Evolutionary conservation across 2,888 invertebrate species (phyloP), one percentile per base, ranked within the genome.

Genomic region (Caenorhabditis sp.): DNA sequence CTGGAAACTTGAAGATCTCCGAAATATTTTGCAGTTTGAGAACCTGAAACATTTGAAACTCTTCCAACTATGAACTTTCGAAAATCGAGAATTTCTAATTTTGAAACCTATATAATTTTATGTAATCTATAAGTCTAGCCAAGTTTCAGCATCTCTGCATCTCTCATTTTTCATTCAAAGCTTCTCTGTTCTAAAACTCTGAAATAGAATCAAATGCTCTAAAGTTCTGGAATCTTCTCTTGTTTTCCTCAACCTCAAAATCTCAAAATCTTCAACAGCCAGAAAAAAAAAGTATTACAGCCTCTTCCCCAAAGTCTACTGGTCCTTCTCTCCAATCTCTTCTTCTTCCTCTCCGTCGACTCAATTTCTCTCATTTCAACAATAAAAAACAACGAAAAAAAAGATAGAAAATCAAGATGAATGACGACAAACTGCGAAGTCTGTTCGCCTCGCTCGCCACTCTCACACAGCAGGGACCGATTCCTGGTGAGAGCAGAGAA

Each of bases 381-480:
- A 47, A 54, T 16, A 44, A 49, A 49, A 19, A 49, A 49, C 49
- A 54, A 51, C 51, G 31, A 31, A 54, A 22, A 24, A 24, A 58
- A 61, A n/a, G n/a, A n/a, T n/a, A n/a, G n/a, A n/a, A 41, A 41
- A 61, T 2, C 38, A 63, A 63, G 44, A 88, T 88, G 88, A 77
- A 86, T 38, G 88, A 86, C 41, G 85, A 86, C 28, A 85, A 86
- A 56, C 70, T 88, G 16, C 80, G 88, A 56, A 84, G 77, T 59
- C 69, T 88, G 31, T 88, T 88, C 61, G 73, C 86, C 12, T 88
- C 88, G 1, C 80, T 88, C 24, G 84, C 86, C 10, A 85, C 82
- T n/a, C 70, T 88, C 47, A 83, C 85, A 12, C 86, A 86, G 66
- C 83, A 86, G 58, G 88, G 88, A 44, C 85, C 84, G 14, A 79